phyloP scores from a whole-genome alignment of 2,888 invertebrate species.

The Galerucella calmariensis region DNA sequence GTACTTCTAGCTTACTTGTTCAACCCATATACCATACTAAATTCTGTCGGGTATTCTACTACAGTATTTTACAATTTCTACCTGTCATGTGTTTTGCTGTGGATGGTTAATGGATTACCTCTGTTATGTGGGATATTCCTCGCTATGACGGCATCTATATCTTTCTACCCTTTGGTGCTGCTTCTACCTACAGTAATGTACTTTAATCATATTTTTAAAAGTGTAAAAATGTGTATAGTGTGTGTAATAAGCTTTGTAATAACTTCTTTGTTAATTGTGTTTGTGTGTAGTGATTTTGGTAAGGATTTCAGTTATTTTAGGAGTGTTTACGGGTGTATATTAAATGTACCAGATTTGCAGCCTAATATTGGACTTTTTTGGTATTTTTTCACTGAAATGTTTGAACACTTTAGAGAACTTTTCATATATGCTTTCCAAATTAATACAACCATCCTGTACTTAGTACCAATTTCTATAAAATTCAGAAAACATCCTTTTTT shows the following conservation, averaged over 20 bases:
- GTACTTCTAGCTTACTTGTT: slow-evolving; percentile 85
- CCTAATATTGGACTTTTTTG: slow-evolving; percentile 99
- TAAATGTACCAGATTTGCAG: slow-evolving; percentile 91
- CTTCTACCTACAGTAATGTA: slow-evolving; percentile 85
- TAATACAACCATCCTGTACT: slow-evolving; percentile 90
- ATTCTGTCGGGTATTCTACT: slow-evolving; percentile 89
- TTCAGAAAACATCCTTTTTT: slow-evolving; percentile 84
- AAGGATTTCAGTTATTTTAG: slow-evolving; percentile 69
- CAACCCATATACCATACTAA: slow-evolving; percentile 88
- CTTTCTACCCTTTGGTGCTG: slow-evolving; percentile 83
- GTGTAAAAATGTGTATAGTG: slow-evolving; percentile 62
- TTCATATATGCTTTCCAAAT: slow-evolving; percentile 98
- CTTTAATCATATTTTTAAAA: slow-evolving; percentile 69
- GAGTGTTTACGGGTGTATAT: slow-evolving; percentile 70
- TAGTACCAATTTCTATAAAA: slow-evolving; percentile 86
- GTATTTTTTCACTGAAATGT: slow-evolving; percentile 99
- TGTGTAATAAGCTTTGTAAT: slow-evolving; percentile 52
- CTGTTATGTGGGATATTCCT: slow-evolving; percentile 74
- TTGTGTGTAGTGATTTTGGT: slow-evolving; percentile 47
- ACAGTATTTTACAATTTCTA: slow-evolving; percentile 91
- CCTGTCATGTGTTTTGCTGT: slow-evolving; percentile 73
- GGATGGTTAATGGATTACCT: slow-evolving; percentile 66
- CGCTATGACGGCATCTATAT: slow-evolving; percentile 84
- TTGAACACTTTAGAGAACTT: slow-evolving; percentile 95
- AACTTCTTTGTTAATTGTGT: slow-evolving; percentile 42